Evolutionary conservation across 2,113 vertebrate genomes (phyloP), one percentile per base, ranked within the genome.

Genomic region (Ancistrus triradiatus): DNA sequence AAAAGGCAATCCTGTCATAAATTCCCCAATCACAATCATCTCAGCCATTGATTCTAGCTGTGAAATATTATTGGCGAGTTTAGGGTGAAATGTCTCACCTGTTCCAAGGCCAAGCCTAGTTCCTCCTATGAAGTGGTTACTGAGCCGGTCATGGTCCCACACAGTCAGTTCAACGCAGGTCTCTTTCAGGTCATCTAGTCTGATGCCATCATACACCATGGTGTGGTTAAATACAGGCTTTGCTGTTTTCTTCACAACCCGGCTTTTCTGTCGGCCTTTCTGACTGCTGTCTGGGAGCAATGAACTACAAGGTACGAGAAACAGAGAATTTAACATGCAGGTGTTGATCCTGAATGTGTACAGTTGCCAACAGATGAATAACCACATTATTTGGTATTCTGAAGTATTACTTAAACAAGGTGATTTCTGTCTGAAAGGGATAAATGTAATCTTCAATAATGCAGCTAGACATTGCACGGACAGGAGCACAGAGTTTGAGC

Each of bases 211-310:
- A 0, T 94, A 97, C 48, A 97, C 92, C 94, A 98, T 95, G 17
- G 91, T 98, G 78, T 97, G 95, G 77, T 98, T 97, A 75, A 98
- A 98, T 56, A 91, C 64, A 0, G 95, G 95, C 65, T 88, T 91
- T 53, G 81, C 75, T 0, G 90, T 92, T 78, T 89, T 92, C 65
- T 90, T 84, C 48, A 96, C 86, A 0, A 91, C 88, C 33, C 90
- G 88, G 0, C 93, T 95, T 77, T 92, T 97, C 81, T 98, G 95
- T 1, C 86, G 82, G 59, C 90, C 92, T 80, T 94, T 97, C 24
- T 83, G 83, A 72, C 87, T 93, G 0, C 81, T 91, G 63, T 97
- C 94, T 68, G 94, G 95, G 59, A 95, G 91, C 38, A 97, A 72
- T 1, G 85, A 90, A 52, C 95, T 98, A 58, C 10, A 75, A 66